These are phyloP conservation scores for Onychostoma macrolepis DNA, from an alignment of 2,113 vertebrate species.

Conservation along the genomic window DNA sequence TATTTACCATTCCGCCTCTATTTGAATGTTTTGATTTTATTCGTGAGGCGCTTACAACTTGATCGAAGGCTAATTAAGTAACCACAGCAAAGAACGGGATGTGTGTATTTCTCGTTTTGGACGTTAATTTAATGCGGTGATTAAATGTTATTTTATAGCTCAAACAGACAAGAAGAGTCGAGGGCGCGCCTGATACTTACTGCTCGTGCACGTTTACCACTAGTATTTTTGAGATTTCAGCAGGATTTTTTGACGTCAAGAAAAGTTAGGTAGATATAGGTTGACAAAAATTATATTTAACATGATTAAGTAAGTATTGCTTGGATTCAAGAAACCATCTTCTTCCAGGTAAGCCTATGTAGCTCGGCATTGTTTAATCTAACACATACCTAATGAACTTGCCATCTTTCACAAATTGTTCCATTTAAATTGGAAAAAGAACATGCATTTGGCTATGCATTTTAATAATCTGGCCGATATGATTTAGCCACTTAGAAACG, in stretches of 20 bases:
- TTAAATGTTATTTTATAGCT: not conserved
- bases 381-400: not conserved
- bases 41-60: not conserved
- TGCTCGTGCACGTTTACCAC: not conserved
- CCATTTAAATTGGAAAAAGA: not conserved
- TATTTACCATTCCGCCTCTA: not conserved
- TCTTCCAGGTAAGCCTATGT: not conserved
- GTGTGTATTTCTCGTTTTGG: too few relatives aligned
- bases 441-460: not conserved
- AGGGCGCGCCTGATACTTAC: not conserved
- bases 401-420: not conserved
- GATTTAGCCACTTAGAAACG: not conserved
- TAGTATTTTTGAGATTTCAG: not conserved
- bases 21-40: not conserved
- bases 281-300: not conserved
- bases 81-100: not conserved
- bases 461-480: not conserved
- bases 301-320: not conserved
- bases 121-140: not conserved
- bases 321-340: not conserved
- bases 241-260: not conserved
- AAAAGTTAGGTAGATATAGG: not conserved
- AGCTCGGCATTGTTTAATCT: not conserved
- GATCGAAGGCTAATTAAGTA: not conserved
- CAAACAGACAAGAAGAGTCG: not conserved